Evolutionary conservation across 2,888 invertebrate genomes (phyloP).

Genomic region (Teleiodes luculella): DNA sequence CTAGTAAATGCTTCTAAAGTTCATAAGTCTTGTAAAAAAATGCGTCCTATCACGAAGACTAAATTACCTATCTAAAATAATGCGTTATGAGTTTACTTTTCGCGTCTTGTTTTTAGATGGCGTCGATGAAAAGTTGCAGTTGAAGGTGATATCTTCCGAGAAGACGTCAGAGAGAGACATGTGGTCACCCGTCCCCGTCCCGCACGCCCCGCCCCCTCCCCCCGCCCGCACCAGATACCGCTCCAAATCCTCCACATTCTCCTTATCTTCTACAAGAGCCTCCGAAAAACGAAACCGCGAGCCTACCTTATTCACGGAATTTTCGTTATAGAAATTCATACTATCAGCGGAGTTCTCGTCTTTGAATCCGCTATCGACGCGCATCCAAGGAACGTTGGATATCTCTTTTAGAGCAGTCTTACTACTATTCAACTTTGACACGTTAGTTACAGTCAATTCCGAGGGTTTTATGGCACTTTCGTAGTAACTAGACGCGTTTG

Average conservation of each 20-base stretch:
- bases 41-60: neutral
- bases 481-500: slow-evolving; percentile 68
- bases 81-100: slow-evolving; percentile 44
- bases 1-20: slow-evolving; percentile 58
- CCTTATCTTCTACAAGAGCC: slow-evolving; percentile 53
- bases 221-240: slow-evolving; percentile 45
- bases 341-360: slow-evolving; percentile 66
- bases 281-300: slow-evolving; percentile 47
- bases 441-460: slow-evolving; percentile 62
- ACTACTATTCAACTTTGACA: slow-evolving; percentile 39
- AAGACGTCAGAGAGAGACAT: slow-evolving; percentile 72
- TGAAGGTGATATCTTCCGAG: slow-evolving; percentile 64
- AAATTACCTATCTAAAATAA: slow-evolving; percentile 13
- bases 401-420: slow-evolving; percentile 61
- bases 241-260: slow-evolving; percentile 56
- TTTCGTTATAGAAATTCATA: slow-evolving; percentile 55
- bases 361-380: slow-evolving; percentile 71
- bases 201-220: slow-evolving; percentile 52
- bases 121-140: slow-evolving; percentile 71
- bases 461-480: slow-evolving; percentile 75
- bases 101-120: slow-evolving; percentile 68
- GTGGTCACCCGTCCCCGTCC: slow-evolving; percentile 52
- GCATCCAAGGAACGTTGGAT: slow-evolving; percentile 69
- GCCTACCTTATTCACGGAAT: slow-evolving; percentile 37
- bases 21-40: slow-evolving; percentile 39